A percentile compares a stretch with the other conserved stretches of the same genome.
phyloP scores from a whole-genome alignment of 2,888 invertebrate species.

The Leptarthrus brevirostris region DNA sequence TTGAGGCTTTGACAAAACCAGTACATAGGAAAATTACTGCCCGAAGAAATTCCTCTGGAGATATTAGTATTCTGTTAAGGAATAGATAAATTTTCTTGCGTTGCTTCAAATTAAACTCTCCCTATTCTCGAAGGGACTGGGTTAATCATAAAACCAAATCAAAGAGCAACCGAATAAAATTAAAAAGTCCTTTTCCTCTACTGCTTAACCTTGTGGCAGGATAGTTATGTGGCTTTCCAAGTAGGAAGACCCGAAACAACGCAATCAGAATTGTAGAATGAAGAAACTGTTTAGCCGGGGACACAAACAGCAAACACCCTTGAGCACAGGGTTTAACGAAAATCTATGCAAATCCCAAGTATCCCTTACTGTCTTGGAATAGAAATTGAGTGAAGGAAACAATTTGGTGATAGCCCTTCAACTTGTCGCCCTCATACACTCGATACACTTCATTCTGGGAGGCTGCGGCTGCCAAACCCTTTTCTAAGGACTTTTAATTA shows the following conservation, averaged over 20 bases:
- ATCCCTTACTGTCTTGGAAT: constrained; percentile 42
- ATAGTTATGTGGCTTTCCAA: constrained; percentile 5
- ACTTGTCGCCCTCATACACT: constrained; percentile 23
- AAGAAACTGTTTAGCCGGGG: constrained; percentile 16
- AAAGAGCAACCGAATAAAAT: constrained; percentile 13
- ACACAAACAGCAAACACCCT: constrained; percentile 36
- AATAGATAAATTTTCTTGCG: not conserved
- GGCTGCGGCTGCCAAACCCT: constrained; percentile 37
- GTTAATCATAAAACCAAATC: constrained; percentile 19
- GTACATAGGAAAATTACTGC: not conserved
- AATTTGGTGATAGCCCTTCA: constrained; percentile 30
- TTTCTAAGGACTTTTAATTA: constrained; percentile 45
- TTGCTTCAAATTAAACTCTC: not conserved
- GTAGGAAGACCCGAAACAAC: not conserved
- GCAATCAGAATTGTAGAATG: not conserved
- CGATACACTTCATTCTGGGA: not conserved
- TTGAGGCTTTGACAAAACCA: too few relatives aligned
- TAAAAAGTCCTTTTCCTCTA: constrained; percentile 3
- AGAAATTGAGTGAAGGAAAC: constrained; percentile 47
- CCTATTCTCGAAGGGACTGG: not conserved
- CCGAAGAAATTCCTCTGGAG: not conserved
- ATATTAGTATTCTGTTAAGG: not conserved
- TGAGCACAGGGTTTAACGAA: constrained; percentile 20
- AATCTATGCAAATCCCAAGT: constrained; percentile 47
- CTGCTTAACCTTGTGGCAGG: not conserved